Conservation (phyloP, 2,113 vertebrate genomes). For the Lepisosteus oculatus region DNA sequence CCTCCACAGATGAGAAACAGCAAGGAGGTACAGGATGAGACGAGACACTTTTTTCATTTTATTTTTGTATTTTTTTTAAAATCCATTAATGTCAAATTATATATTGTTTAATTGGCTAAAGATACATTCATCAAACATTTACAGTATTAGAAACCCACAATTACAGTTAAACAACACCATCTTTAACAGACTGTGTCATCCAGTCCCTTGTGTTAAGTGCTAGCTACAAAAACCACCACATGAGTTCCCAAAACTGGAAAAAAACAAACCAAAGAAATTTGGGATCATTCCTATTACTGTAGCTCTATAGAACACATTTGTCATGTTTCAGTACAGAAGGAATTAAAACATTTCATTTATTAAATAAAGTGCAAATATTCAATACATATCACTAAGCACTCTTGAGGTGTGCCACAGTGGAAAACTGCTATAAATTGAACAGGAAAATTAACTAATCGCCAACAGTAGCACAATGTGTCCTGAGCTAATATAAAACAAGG, state of each 20-base stretch:
- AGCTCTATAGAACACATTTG: conserved; percentile 16
- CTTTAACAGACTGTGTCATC: conserved; percentile 34
- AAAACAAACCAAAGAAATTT: conserved; percentile 17
- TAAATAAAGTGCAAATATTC: conserved; percentile 18
- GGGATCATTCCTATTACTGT: conserved; percentile 42
- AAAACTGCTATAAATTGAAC: conserved; percentile 32
- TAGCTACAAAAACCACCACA: conserved; percentile 37
- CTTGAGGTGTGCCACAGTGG: conserved; percentile 33
- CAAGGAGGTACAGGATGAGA: too few relatives aligned
- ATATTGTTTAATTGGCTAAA: conserved; percentile 58
- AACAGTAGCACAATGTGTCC: conserved; percentile 50
- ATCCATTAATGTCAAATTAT: conserved; percentile 54
- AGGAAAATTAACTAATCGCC: conserved; percentile 23
- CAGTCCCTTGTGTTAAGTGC: conserved; percentile 32
- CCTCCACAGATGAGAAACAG: too few relatives aligned
- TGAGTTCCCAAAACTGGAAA: conserved; percentile 28
- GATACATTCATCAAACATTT: conserved; percentile 65
- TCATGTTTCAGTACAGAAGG: conserved; percentile 2
- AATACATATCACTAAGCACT: background rate
- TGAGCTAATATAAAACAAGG: conserved; percentile 61
- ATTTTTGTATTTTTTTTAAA: conserved; percentile 57
- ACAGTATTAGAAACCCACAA: conserved; percentile 58
- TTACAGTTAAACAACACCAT: conserved; percentile 46
- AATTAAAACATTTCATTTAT: conserved; percentile 4
- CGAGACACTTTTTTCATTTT: background rate